These are phyloP conservation scores for Propithecus coquereli DNA, from an alignment of 2,113 vertebrate genomes.

Conservation along the genomic window DNA sequence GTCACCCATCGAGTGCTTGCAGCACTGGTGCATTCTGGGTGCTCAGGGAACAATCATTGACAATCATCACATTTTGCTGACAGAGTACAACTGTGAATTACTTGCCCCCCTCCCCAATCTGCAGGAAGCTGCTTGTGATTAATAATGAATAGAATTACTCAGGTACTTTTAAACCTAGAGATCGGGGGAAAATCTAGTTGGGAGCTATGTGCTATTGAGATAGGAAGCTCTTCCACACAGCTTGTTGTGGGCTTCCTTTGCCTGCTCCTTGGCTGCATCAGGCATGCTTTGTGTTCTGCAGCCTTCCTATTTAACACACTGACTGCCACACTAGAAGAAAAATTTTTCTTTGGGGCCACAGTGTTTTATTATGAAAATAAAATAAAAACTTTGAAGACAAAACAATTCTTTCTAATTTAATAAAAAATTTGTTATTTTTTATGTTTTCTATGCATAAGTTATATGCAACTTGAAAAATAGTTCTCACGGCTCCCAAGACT, in stretches of 20 bases:
- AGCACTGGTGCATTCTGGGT: neutral
- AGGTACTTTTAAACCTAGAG: neutral
- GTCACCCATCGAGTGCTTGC: neutral
- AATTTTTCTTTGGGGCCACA: too few species aligned
- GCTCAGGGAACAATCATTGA: neutral
- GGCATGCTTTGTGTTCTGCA: conserved; percentile 62
- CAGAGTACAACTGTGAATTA: neutral
- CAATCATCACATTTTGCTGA: neutral
- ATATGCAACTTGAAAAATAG: too few species aligned
- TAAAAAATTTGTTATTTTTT: too few species aligned
- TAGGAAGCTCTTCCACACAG: neutral
- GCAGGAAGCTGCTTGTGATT: neutral
- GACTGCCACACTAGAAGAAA: too few species aligned
- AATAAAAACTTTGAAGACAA: too few species aligned
- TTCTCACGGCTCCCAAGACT: too few species aligned
- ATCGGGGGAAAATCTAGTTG: neutral
- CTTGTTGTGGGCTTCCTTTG: conserved; percentile 26
- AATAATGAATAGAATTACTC: neutral
- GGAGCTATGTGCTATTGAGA: neutral
- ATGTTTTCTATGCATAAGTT: too few species aligned
- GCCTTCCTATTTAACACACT: conserved; percentile 64
- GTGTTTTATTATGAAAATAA: too few species aligned
- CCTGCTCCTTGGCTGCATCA: conserved; percentile 18
- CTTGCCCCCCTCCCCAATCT: neutral
- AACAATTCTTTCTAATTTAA: too few species aligned